Base-by-base conservation (phyloP, 1,140 invertebrate species). In the Cyphomyrmex costatus region DNA sequence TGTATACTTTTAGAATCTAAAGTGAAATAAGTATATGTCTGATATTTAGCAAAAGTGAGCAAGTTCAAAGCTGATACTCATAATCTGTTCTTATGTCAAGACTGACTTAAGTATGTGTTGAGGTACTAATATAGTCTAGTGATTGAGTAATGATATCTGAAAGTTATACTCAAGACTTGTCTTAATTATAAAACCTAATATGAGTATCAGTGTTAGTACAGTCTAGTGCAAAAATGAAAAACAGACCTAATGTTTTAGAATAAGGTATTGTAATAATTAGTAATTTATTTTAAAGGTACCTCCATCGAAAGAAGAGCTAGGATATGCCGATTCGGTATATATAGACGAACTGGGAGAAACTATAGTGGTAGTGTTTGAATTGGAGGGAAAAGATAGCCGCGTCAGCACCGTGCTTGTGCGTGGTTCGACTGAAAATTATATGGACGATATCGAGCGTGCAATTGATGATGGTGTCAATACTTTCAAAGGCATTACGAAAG, bases 391-490 rank as follows among this genome's bases (percentile, higher is more conserved):
- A 61, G 98, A 99, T 88, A 98, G 98, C 42, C 96, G 97, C 30
- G 98, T 99, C 85, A 96, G 98, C 0, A 99, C 99, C 0, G 97
- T 99, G 92, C 97, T 99, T 19, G 96, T 99, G 82, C 96, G 99
- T 88, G 99, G 99, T 0, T 98, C 99, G 0, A 99, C 99, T 21
- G 98, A 99, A 84, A 99, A 99, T 94, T 98, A 98, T 87, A 99
- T 99, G 98, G 99, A 99, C 95, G 99, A 99, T 91, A 98, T 99
- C 93, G 99, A 99, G 95, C 96, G 99, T 90, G 98, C 99, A 51
- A 97, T 99, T 91, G 99, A 99, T 95, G 99, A 99, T 96, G 99
- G 98, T 89, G 98, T 99, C 3, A 99, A 99, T 93, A 99, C 98
- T 27, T 99, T 99, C 95, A 99, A 99, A 94, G 97, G 97, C 63